phyloP scores from a whole-genome alignment of 2,113 vertebrate species.

The Protobothrops flavoviridis region DNA sequence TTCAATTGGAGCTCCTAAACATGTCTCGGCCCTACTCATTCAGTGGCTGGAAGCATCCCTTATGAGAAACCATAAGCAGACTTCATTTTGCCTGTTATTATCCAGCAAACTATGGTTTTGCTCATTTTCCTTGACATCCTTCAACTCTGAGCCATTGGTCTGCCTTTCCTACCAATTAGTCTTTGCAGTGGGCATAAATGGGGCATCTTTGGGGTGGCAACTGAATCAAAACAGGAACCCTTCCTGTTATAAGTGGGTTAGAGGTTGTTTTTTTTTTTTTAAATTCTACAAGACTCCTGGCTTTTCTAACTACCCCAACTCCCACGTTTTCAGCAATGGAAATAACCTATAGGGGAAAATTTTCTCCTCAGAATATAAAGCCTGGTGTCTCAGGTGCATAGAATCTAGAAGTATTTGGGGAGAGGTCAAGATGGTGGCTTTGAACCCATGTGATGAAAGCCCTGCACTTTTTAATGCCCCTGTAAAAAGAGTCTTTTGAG shows the following conservation, averaged over 20 bases:
- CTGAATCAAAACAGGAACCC: neutral
- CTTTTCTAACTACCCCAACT: neutral
- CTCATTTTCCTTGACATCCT: neutral
- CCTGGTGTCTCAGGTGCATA: neutral
- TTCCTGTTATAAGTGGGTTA: neutral
- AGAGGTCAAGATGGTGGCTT: neutral
- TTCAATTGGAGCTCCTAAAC: neutral
- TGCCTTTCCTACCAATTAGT: neutral
- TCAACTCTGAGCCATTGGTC: neutral
- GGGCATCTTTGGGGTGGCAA: neutral
- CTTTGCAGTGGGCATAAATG: neutral
- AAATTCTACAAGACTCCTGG: neutral
- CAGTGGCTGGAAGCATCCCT: neutral
- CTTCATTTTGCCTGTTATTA: neutral
- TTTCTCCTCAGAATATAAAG: neutral
- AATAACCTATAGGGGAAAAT: neutral
- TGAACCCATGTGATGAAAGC: neutral
- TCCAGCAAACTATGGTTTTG: neutral
- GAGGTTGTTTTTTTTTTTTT: neutral
- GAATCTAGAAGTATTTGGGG: neutral
- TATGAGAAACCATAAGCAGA: neutral
- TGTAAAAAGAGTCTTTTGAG: neutral
- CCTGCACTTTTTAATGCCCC: neutral
- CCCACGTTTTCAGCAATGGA: neutral
- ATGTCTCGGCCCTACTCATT: neutral